Conservation (phyloP, 37 sponge, comb jelly and placozoan genomes). For the Oopsacas minuta region DNA sequence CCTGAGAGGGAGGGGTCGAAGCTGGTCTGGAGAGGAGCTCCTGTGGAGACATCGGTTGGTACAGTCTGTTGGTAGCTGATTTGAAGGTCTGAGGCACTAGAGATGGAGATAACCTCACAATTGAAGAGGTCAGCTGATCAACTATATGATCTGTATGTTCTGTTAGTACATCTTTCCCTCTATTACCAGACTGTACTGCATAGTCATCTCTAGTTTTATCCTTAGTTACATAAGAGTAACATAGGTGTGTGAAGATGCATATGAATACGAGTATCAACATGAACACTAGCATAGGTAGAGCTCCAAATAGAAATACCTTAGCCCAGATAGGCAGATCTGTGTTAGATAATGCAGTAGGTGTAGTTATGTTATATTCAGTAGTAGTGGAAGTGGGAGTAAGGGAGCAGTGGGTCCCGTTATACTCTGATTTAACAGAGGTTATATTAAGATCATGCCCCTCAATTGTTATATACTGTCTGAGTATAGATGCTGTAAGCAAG, state of each 20-base stretch:
- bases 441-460: not conserved
- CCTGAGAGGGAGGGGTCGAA: not conserved
- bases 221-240: not conserved
- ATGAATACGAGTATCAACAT: not conserved
- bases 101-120: not conserved
- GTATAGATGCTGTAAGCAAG: not conserved
- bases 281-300: not conserved
- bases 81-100: slow-evolving; percentile 14
- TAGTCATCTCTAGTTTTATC: not conserved
- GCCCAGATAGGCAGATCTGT: not conserved
- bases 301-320: not conserved
- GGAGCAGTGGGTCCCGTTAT: not conserved
- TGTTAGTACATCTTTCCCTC: not conserved
- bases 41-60: not conserved
- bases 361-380: not conserved
- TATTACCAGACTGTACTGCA: not conserved
- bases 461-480: not conserved
- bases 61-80: not conserved
- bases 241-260: not conserved
- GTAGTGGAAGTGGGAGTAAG: not conserved
- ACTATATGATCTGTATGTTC: not conserved
- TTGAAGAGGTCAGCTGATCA: not conserved
- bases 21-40: not conserved
- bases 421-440: not conserved
- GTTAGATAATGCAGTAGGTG: no score